Base-by-base conservation (phyloP, 2,888 invertebrate genomes). In the Drosophila mettleri region DNA sequence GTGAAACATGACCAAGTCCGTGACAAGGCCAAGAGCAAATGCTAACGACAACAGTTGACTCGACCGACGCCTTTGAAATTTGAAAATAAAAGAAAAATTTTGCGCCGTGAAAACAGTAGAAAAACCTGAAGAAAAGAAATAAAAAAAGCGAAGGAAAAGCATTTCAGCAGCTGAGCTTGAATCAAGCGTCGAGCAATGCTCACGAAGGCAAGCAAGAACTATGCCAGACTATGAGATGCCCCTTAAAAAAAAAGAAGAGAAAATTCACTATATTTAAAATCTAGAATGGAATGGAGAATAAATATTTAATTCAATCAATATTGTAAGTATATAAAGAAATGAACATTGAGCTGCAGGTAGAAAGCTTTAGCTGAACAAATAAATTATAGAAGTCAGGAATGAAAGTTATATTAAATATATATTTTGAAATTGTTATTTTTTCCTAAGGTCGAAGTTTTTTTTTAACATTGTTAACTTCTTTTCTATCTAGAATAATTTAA, bases 141-240 rank as follows among this genome's bases (percentile, higher is more conserved):
- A 12, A 33, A 31, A 27, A 33, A 62, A 60, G 74, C 49, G 70
- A 77, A 80, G 80, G 86, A 79, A 74, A 72, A 72, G 67, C 54
- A 86, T 83, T 80, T 78, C 58, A 67, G 29, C 66, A 67, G 80
- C 86, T 80, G 64, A 83, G 79, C 74, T 64, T 59, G 77, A 84
- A 68, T 74, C 74, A 69, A 80, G 73, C 68, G 68, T 51, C 78
- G 45, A n/a, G 29, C 31, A 51, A 68, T 27, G 63, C 36, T 52
- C 43, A 43, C 63, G n/a, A n/a, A 48, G 45, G 29, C 55, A 41
- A 54, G 65, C 51, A 57, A 43, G 24, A 74, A 16, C 9, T 22
- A 2, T 5, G 63, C 16, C 8, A 14, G 46, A 29, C 57, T 39
- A 24, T 2, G 14, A 38, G 54, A 60, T 69, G 36, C 59, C 31